These are phyloP conservation scores for Wasmannia auropunctata DNA, from an alignment of 1,140 invertebrate species.

Conservation along the genomic window DNA sequence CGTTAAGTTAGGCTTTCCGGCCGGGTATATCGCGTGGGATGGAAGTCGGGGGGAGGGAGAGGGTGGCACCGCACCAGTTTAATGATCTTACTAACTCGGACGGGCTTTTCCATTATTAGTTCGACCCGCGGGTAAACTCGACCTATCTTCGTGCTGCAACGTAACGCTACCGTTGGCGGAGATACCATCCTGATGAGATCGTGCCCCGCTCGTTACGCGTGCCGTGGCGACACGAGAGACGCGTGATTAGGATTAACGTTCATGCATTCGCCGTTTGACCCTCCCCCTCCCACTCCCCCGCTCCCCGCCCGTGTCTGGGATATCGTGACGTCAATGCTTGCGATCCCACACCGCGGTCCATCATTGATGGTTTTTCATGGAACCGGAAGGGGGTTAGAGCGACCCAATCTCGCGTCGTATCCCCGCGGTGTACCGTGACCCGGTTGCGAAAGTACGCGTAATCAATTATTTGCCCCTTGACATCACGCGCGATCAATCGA, in stretches of 20 bases:
- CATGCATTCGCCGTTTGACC: background rate
- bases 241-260: constrained; percentile 16
- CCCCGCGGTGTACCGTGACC: constrained; percentile 31
- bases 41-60: background rate
- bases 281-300: no score
- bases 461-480: constrained; percentile 53
- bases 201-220: background rate
- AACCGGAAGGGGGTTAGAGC: background rate
- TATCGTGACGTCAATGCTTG: constrained; percentile 21
- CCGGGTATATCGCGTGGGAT: constrained; percentile 51
- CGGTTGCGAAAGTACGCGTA: constrained; percentile 29
- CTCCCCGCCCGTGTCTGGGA: background rate
- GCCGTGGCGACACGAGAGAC: background rate
- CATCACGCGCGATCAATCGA: background rate
- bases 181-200: constrained; percentile 25
- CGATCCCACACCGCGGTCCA: background rate
- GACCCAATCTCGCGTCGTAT: constrained; percentile 19
- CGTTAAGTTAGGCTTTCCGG: constrained; percentile 79
- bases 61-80: constrained; percentile 71
- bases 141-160: constrained; percentile 67
- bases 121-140: constrained; percentile 70
- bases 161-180: background rate
- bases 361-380: constrained; percentile 39
- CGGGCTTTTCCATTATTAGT: constrained; percentile 83
- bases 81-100: constrained; percentile 83